These are phyloP conservation scores for Hycleus phaleratus DNA, from an alignment of 1,140 invertebrate genomes.

Conservation along the genomic window DNA sequence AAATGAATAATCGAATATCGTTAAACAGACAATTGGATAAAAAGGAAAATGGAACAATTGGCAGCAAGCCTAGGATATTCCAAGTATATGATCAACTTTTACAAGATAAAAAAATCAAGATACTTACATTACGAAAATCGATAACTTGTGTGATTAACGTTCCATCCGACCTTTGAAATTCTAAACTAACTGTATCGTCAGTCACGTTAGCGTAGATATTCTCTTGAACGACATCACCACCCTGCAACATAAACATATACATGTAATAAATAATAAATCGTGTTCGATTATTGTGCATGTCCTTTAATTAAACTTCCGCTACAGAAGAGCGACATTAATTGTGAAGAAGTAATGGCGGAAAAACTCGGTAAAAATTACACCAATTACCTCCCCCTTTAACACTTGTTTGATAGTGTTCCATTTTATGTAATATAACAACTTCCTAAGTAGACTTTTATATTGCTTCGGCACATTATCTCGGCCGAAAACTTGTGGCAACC, in stretches of 20 bases:
- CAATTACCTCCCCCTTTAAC: slow-evolving; percentile 7
- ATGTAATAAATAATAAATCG: too few relatives aligned
- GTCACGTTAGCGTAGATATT: slow-evolving; percentile 84
- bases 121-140: slow-evolving; percentile 86
- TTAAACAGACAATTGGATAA: too few relatives aligned
- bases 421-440: slow-evolving; percentile 13
- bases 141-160: slow-evolving; percentile 86
- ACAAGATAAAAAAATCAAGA: background rate
- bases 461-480: slow-evolving; percentile 8
- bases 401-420: slow-evolving; percentile 15
- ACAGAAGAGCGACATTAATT: too few relatives aligned
- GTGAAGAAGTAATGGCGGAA: too few relatives aligned
- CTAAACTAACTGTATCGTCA: slow-evolving; percentile 79
- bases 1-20: too few relatives aligned
- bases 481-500: background rate
- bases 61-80: too few relatives aligned
- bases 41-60: too few relatives aligned
- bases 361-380: background rate
- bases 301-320: too few relatives aligned
- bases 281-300: too few relatives aligned
- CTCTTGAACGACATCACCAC: slow-evolving; percentile 87
- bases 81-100: too few relatives aligned
- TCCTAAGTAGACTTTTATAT: slow-evolving; percentile 16
- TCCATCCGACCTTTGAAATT: slow-evolving; percentile 85
- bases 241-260: slow-evolving; percentile 46